Conservation (phyloP, 2,113 vertebrate species). For the Aleadryas rufinucha region DNA sequence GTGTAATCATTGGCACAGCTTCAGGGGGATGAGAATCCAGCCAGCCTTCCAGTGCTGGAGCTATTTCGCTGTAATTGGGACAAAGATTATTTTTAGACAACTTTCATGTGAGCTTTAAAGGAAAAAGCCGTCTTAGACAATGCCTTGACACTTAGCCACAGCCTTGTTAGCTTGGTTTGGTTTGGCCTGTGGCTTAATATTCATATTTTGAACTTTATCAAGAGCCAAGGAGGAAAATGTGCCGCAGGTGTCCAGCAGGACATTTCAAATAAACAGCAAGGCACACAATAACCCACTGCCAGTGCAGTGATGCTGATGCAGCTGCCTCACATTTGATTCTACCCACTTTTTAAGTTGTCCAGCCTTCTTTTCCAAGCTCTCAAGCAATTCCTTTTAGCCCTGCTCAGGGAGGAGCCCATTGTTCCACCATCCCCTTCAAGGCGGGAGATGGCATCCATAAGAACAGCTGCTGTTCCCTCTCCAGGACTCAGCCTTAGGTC, state of each 20-base stretch:
- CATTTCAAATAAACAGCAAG: background rate
- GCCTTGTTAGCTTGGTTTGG: background rate
- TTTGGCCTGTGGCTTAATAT: background rate
- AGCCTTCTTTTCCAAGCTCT: background rate
- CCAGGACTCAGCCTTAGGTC: background rate
- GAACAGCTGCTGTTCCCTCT: background rate
- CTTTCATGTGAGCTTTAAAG: background rate
- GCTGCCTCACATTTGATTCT: background rate
- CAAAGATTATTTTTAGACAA: background rate
- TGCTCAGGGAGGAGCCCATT: background rate
- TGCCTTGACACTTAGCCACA: background rate
- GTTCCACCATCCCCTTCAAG: background rate
- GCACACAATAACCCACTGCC: background rate
- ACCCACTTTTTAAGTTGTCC: background rate
- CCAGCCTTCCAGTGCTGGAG: background rate
- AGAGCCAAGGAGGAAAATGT: background rate
- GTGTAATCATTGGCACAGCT: background rate
- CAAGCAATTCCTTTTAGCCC: background rate
- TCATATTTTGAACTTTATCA: background rate
- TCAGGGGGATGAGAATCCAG: background rate
- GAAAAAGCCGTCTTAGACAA: background rate
- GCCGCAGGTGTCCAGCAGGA: background rate
- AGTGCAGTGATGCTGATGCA: background rate
- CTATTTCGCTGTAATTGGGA: rapidly evolving
- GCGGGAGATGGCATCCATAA: background rate